These are phyloP conservation scores for Halcyon malimbica DNA, from an alignment of 2,113 vertebrate species.

Conservation along the genomic window DNA sequence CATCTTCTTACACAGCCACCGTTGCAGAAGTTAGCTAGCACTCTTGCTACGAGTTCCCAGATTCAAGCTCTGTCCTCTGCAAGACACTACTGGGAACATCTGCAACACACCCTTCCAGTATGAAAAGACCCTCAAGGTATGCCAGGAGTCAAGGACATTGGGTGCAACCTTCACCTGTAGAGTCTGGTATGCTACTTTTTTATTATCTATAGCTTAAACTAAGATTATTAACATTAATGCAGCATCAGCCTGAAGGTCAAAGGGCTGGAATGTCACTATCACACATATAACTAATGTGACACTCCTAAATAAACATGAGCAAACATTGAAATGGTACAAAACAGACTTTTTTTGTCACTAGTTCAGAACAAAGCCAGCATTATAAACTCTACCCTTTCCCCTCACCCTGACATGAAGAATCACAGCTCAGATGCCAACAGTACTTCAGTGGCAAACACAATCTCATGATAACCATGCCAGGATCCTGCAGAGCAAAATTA, in stretches of 20 bases:
- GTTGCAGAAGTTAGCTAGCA: background rate
- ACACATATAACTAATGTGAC: background rate
- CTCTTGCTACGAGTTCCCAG: background rate
- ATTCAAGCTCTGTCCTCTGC: background rate
- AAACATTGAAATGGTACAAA: background rate
- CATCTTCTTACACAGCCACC: background rate
- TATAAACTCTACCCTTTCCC: background rate
- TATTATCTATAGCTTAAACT: background rate
- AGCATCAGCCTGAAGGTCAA: background rate
- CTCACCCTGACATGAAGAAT: background rate
- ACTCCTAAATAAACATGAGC: background rate
- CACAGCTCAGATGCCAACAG: background rate
- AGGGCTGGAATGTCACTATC: background rate
- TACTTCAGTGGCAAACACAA: slow-evolving; percentile 25
- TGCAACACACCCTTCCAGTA: accelerated
- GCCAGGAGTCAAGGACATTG: background rate
- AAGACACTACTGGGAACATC: background rate
- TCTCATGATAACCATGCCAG: accelerated
- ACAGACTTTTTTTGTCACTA: background rate
- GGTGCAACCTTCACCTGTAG: background rate
- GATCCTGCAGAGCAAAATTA: background rate
- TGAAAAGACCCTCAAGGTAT: background rate
- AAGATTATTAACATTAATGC: background rate
- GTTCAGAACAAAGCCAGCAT: background rate
- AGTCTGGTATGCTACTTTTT: background rate